These are phyloP conservation scores for Phlogophora meticulosa DNA, from an alignment of 2,888 invertebrate genomes.

Conservation along the genomic window DNA sequence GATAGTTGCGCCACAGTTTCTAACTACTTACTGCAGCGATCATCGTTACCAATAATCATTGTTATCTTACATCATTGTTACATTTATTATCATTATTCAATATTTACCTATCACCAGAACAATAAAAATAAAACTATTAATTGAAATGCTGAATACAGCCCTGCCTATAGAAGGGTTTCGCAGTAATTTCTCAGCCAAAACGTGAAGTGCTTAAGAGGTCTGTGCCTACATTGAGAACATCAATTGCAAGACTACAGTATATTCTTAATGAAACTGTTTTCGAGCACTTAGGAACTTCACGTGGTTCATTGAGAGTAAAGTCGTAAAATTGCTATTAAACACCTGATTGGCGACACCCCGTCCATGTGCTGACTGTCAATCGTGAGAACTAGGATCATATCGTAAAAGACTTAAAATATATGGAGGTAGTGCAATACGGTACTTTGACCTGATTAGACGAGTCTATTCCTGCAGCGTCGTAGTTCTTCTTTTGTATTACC, in stretches of 20 bases:
- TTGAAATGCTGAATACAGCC: neutral
- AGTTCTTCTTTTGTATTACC: neutral
- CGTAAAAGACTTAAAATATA: neutral
- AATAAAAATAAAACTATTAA: neutral
- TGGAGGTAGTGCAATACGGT: neutral
- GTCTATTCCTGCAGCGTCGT: neutral
- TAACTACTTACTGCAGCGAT: too few relatives aligned
- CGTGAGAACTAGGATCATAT: conserved; percentile 23
- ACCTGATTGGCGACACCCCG: conserved; percentile 6
- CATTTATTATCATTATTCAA: too few relatives aligned
- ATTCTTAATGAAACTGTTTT: conserved; percentile 12
- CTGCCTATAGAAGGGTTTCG: neutral
- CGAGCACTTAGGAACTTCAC: neutral
- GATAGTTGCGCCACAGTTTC: too few relatives aligned
- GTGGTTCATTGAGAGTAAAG: conserved; percentile 1
- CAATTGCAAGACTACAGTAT: neutral
- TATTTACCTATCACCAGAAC: too few relatives aligned
- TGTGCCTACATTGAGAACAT: neutral
- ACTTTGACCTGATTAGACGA: neutral
- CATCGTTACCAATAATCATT: too few relatives aligned
- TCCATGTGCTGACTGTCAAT: conserved; percentile 19
- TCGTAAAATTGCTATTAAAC: conserved; percentile 33
- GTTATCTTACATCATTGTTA: too few relatives aligned
- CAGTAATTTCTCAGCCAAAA: neutral
- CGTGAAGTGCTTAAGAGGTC: neutral